Conservation (phyloP, 2,888 invertebrate species). For the Drosophila kambysellisi region DNA sequence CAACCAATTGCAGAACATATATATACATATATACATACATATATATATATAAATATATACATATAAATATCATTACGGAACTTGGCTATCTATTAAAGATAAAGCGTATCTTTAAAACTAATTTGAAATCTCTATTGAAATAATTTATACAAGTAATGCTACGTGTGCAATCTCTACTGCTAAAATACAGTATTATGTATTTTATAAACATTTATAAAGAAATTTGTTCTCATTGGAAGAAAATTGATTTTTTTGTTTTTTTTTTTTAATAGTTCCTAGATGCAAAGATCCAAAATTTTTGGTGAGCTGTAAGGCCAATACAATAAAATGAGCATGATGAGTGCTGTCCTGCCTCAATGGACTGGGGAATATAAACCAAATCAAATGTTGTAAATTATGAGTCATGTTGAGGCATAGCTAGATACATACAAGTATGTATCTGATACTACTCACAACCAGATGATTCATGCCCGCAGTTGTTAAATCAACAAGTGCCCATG, state of each 20-base stretch:
- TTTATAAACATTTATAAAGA: background rate
- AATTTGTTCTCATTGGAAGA: too few species aligned
- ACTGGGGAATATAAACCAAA: constrained; percentile 3
- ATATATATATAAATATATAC: background rate
- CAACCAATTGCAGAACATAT: background rate
- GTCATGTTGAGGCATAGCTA: constrained; percentile 10
- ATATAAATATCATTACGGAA: background rate
- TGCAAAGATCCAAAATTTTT: too few species aligned
- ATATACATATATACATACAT: background rate
- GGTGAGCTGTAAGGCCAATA: too few species aligned
- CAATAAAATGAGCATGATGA: background rate
- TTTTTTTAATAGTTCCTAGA: too few species aligned
- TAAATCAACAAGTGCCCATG: constrained; percentile 9
- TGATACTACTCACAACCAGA: background rate
- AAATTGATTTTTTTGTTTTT: too few species aligned
- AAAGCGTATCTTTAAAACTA: background rate
- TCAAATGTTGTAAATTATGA: constrained; percentile 12
- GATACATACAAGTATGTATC: background rate
- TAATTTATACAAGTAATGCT: background rate
- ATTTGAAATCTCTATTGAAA: background rate
- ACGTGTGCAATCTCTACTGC: background rate
- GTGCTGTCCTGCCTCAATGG: constrained; percentile 39
- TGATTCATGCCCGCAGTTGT: constrained; percentile 32
- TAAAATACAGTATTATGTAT: background rate
- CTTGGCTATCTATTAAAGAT: background rate